These are phyloP conservation scores for Gonocerus acuteangulatus DNA, from an alignment of 2,888 invertebrate species.

Conservation along the genomic window DNA sequence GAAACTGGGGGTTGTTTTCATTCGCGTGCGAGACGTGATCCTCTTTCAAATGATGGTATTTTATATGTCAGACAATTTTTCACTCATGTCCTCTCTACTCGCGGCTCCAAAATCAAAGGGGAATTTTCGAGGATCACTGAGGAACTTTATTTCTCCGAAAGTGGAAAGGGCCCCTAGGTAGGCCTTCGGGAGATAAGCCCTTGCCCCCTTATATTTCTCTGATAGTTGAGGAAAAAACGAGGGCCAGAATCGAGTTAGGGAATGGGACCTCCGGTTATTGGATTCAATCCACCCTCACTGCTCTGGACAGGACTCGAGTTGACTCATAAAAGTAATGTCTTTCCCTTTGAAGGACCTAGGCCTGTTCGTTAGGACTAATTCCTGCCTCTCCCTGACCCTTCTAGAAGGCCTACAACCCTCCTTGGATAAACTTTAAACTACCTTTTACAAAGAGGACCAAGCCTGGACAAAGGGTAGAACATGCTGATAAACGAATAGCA, in stretches of 20 bases:
- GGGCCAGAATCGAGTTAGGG: slow-evolving; percentile 7
- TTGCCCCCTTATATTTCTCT: slow-evolving; percentile 9
- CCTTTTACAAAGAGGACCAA: no score
- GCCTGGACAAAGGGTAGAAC: no score
- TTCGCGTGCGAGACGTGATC: no score
- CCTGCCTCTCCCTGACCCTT: background rate
- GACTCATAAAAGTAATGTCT: slow-evolving; percentile 14
- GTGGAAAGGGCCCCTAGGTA: background rate
- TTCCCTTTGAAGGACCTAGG: background rate
- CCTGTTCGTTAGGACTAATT: background rate
- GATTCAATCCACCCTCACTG: slow-evolving; percentile 7
- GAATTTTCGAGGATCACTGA: background rate
- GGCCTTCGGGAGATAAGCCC: slow-evolving; percentile 4
- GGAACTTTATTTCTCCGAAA: slow-evolving; percentile 11
- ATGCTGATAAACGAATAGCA: no score
- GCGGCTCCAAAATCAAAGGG: slow-evolving; percentile 9
- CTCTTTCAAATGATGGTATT: background rate
- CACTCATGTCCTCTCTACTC: background rate
- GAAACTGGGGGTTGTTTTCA: no score
- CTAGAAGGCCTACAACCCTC: no score
- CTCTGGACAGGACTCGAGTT: slow-evolving; percentile 7
- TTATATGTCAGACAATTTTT: background rate
- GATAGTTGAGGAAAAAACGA: slow-evolving; percentile 19
- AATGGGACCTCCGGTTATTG: slow-evolving; percentile 1
- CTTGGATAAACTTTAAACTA: no score